phyloP scores from a whole-genome alignment of 2,113 vertebrate species.

The Daubentonia madagascariensis region DNA sequence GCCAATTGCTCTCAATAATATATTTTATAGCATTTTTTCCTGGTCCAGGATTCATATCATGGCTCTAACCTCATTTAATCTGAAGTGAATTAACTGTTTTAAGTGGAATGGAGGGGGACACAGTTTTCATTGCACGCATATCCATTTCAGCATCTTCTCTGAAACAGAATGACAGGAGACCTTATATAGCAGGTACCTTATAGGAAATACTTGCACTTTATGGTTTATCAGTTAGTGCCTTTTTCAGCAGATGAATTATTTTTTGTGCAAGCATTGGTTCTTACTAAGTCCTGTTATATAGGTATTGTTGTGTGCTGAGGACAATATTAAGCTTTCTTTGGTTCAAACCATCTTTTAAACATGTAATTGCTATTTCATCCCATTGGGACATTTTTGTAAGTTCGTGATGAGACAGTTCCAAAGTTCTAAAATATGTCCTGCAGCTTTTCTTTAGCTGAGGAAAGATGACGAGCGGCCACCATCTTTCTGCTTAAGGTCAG shows the following conservation, averaged over 20 bases:
- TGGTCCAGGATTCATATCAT: not conserved
- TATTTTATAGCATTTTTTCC: not conserved
- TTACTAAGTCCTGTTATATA: not conserved
- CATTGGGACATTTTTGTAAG: not conserved
- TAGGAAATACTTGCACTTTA: not conserved
- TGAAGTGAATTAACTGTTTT: not conserved
- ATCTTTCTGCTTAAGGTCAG: not conserved
- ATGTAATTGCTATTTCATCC: not conserved
- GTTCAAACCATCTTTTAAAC: not conserved
- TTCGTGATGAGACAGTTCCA: not conserved
- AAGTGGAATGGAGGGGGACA: not conserved
- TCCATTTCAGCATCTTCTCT: not conserved
- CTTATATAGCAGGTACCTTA: not conserved
- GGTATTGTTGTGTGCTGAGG: not conserved
- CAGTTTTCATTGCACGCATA: not conserved
- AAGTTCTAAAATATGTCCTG: not conserved
- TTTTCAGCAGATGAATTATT: slow-evolving; percentile 12
- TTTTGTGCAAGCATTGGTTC: not conserved
- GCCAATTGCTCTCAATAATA: not conserved
- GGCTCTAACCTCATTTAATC: not conserved
- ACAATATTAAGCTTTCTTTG: not conserved
- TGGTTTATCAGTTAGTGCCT: not conserved
- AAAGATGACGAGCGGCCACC: not conserved
- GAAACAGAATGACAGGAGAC: not conserved
- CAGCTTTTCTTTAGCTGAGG: not conserved